These are phyloP conservation scores for Spatula versicolor DNA, from an alignment of 2,797 vertebrate genomes.

Conservation along the genomic window DNA sequence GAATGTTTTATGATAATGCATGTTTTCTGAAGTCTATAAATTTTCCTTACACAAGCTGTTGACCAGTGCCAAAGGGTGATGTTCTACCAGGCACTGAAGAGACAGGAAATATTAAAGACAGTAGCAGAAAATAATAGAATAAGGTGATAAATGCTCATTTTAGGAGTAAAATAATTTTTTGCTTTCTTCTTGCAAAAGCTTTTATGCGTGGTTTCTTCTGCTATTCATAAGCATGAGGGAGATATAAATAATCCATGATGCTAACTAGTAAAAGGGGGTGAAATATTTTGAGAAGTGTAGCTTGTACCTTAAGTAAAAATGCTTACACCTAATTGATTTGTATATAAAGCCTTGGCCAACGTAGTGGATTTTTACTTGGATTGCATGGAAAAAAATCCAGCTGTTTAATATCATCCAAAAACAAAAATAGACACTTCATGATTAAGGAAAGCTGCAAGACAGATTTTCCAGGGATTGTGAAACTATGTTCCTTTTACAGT, in stretches of 20 bases:
- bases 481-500: conserved; percentile 23
- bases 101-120: background rate
- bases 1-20: background rate
- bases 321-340: background rate
- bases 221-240: background rate
- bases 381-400: conserved; percentile 6
- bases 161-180: background rate
- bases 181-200: background rate
- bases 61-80: background rate
- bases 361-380: background rate
- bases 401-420: conserved; percentile 30
- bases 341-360: background rate
- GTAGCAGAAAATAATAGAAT: background rate
- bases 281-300: background rate
- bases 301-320: conserved; percentile 5
- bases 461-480: conserved; percentile 40
- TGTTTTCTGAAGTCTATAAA: background rate
- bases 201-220: background rate
- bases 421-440: conserved; percentile 28
- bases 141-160: background rate
- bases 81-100: background rate
- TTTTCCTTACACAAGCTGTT: background rate
- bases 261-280: background rate
- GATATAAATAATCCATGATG: background rate
- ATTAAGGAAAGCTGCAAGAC: conserved; percentile 25